Base-by-base conservation (phyloP, 2,888 invertebrate species). In the Leptinotarsa tumamoca region DNA sequence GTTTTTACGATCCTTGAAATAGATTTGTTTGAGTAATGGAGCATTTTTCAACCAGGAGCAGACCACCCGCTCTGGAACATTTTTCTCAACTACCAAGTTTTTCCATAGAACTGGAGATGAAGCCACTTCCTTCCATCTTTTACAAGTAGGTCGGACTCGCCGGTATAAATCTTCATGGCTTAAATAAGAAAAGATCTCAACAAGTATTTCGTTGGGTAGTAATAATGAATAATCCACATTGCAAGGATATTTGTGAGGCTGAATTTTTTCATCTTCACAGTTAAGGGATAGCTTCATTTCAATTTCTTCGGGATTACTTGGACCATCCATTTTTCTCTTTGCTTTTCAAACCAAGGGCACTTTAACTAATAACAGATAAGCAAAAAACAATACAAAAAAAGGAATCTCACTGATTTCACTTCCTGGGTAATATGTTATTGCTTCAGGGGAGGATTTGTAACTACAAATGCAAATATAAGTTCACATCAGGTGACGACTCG, bases 181-280 rank as follows among this genome's bases (percentile, higher is more conserved):
- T 21, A 83, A 43, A 61, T 76, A 80, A 21, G 83, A 81, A 63
- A 83, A 83, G 50, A 83, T 81, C 49, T 77, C 23, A n/a, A 81
- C 67, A 61, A 83, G 69, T 27, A 83, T 77, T 79, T 83, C 82
- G 49, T 81, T 76, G 15, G 82, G 82, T 18, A 81, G 67, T 15
- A 7, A 4, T 14, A 50, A n/a, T 10, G 61, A 21, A 18, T 17
- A 21, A 43, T 71, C 63, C 3, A 43, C n/a, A 61, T 61, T 56
- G 4, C 54, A 4, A n/a, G 54, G n/a, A 56, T 7, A 0, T 18
- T 56, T 4, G 54, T 10, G 5, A 21, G 21, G 56, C 5, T 7
- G 52, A 52, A 52, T 52, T 17, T n/a, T 10, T 43, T 43, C 3
- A 43, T 10, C 10, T 43, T 43, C 43, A 43, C 43, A 43, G 43